These are phyloP conservation scores for Epirrita christyi DNA, from an alignment of 2,888 invertebrate genomes.

Conservation along the genomic window DNA sequence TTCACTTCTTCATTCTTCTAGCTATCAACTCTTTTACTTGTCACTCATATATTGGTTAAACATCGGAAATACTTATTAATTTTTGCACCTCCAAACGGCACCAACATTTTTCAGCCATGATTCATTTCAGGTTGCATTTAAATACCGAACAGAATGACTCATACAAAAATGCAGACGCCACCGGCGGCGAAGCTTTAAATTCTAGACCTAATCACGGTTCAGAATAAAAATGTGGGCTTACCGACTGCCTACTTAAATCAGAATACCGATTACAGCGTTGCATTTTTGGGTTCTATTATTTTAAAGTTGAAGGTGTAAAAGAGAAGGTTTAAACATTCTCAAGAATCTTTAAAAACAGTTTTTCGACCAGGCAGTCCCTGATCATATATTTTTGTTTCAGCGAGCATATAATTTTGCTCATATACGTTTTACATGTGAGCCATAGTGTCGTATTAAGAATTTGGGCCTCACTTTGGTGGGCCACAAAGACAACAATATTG, in stretches of 20 bases:
- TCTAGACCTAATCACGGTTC: conserved; percentile 24
- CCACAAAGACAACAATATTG: no score
- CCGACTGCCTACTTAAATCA: conserved; percentile 7
- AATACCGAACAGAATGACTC: conserved; percentile 47
- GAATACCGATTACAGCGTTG: not conserved
- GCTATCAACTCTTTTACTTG: no score
- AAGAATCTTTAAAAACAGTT: not conserved
- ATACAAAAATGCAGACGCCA: conserved; percentile 57
- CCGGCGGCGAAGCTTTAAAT: conserved; percentile 35
- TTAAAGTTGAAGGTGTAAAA: not conserved
- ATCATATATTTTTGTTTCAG: no score
- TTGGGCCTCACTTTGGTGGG: no score
- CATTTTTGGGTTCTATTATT: not conserved
- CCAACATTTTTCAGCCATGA: conserved; percentile 46
- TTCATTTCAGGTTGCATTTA: conserved; percentile 41
- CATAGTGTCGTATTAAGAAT: no score
- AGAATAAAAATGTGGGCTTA: conserved; percentile 22
- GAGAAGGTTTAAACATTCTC: not conserved
- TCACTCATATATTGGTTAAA: no score
- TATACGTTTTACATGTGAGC: no score
- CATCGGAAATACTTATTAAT: conserved; percentile 8
- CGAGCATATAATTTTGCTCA: no score
- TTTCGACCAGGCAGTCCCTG: not conserved
- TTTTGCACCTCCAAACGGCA: not conserved
- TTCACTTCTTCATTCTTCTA: no score